These are phyloP conservation scores for Formica selysi DNA, from an alignment of 1,140 invertebrate species.

Conservation along the genomic window DNA sequence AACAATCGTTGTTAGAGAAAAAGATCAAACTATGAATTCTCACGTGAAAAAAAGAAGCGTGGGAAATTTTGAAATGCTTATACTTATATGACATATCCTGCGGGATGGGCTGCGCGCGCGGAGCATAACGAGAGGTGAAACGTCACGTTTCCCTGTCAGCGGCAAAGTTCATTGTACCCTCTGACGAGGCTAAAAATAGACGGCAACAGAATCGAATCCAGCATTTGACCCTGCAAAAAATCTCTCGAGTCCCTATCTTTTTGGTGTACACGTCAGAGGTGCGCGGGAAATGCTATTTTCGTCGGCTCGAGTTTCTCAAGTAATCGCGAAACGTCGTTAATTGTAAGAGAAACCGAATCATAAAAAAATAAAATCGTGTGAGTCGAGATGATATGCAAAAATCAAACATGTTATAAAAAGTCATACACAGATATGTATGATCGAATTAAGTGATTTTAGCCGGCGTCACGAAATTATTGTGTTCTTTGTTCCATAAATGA, in stretches of 20 bases:
- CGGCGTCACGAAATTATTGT: not conserved
- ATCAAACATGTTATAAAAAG: not conserved
- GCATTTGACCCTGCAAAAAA: slow-evolving; percentile 48
- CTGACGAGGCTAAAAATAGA: slow-evolving; percentile 50
- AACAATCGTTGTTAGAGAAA: not conserved
- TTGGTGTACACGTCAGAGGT: not conserved
- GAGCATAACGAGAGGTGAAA: slow-evolving; percentile 42
- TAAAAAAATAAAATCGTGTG: not conserved
- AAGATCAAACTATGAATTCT: not conserved
- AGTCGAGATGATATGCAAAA: not conserved
- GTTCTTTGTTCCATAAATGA: not conserved
- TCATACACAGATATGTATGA: not conserved
- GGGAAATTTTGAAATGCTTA: slow-evolving; percentile 4
- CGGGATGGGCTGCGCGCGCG: not conserved
- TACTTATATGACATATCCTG: not conserved
- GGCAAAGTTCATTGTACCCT: slow-evolving; percentile 31
- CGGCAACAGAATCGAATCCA: slow-evolving; percentile 25
- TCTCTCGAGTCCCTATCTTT: not conserved
- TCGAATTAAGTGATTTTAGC: no score
- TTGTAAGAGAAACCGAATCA: not conserved
- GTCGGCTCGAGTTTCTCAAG: slow-evolving; percentile 6
- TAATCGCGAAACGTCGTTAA: slow-evolving; percentile 26
- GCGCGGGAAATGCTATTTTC: slow-evolving; percentile 29
- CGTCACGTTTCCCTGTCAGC: slow-evolving; percentile 46
- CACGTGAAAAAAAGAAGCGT: not conserved